Evolutionary conservation across 2,888 invertebrate genomes (phyloP).

Genomic region (Meloe dianella): DNA sequence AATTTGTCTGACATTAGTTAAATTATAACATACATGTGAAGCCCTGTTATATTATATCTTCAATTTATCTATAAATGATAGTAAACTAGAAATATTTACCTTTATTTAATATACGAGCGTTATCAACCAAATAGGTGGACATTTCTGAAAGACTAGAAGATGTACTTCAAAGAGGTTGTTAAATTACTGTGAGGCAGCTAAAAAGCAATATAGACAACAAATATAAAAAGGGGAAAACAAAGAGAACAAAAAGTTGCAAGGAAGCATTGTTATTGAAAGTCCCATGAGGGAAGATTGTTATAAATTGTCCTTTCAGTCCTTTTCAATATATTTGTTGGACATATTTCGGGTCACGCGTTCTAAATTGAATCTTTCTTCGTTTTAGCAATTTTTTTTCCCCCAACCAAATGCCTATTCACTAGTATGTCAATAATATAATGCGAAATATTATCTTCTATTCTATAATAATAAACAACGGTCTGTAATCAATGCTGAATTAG

Average conservation of each 20-base stretch:
- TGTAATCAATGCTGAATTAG: not conserved
- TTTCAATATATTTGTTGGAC: constrained; percentile 49
- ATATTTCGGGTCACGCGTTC: constrained; percentile 49
- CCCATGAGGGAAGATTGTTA: constrained; percentile 49
- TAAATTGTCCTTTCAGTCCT: constrained; percentile 51
- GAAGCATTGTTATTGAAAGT: constrained; percentile 50
- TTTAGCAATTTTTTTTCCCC: constrained; percentile 38
- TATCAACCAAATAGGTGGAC: not conserved
- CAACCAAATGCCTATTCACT: constrained; percentile 25
- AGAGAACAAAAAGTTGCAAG: constrained; percentile 47
- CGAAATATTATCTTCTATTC: constrained; percentile 24
- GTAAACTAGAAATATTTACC: not conserved
- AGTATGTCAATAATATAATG: constrained; percentile 26
- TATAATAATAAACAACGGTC: constrained; percentile 14
- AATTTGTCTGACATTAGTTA: not conserved
- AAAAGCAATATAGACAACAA: constrained; percentile 49
- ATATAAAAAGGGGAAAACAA: constrained; percentile 46
- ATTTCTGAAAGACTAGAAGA: constrained; percentile 25
- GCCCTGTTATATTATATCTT: not conserved
- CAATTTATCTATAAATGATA: not conserved
- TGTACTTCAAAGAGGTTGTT: constrained; percentile 44
- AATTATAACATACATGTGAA: not conserved
- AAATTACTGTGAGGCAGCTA: constrained; percentile 47
- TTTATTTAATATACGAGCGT: not conserved
- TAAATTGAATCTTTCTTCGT: constrained; percentile 42